phyloP scores from a whole-genome alignment of 1,140 invertebrate species.

The Phocides pigmalion region DNA sequence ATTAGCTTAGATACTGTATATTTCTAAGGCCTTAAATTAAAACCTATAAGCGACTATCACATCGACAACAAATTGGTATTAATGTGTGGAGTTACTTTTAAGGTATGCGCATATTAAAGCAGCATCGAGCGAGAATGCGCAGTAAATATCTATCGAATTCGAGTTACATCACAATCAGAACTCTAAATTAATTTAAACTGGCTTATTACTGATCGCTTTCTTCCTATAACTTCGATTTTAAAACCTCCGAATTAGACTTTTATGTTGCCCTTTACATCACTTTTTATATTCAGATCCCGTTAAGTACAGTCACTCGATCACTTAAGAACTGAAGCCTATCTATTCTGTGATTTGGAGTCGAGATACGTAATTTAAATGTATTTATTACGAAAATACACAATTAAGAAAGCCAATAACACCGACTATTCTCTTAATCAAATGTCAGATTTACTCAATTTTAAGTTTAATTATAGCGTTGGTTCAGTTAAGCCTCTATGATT shows the following conservation, averaged over 20 bases:
- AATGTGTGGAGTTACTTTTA: slow-evolving; percentile 28
- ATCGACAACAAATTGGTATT: slow-evolving; percentile 32
- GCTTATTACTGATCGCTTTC: slow-evolving; percentile 33
- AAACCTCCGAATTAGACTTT: slow-evolving; percentile 24
- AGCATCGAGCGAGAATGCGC: slow-evolving; percentile 10
- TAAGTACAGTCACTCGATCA: slow-evolving; percentile 39
- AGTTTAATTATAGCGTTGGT: slow-evolving; percentile 70
- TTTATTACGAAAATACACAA: slow-evolving; percentile 69
- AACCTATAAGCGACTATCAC: slow-evolving; percentile 22
- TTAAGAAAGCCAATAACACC: slow-evolving; percentile 65
- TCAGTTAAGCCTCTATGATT: slow-evolving; percentile 71
- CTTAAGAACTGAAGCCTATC: slow-evolving; percentile 44
- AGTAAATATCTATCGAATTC: slow-evolving; percentile 18
- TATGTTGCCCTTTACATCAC: slow-evolving; percentile 33
- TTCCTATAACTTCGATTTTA: slow-evolving; percentile 27
- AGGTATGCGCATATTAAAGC: slow-evolving; percentile 32
- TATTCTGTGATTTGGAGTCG: slow-evolving; percentile 38
- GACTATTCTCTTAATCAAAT: slow-evolving; percentile 75
- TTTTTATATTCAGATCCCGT: slow-evolving; percentile 31
- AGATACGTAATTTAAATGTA: slow-evolving; percentile 58
- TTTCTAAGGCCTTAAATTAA: slow-evolving; percentile 8
- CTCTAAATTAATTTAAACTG: slow-evolving; percentile 35
- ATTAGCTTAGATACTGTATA: too few species aligned
- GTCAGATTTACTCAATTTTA: slow-evolving; percentile 78
- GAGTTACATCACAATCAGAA: slow-evolving; percentile 25